Conservation (phyloP, 2,797 vertebrate genomes). For the Tokudaia tokunoshimensis region DNA sequence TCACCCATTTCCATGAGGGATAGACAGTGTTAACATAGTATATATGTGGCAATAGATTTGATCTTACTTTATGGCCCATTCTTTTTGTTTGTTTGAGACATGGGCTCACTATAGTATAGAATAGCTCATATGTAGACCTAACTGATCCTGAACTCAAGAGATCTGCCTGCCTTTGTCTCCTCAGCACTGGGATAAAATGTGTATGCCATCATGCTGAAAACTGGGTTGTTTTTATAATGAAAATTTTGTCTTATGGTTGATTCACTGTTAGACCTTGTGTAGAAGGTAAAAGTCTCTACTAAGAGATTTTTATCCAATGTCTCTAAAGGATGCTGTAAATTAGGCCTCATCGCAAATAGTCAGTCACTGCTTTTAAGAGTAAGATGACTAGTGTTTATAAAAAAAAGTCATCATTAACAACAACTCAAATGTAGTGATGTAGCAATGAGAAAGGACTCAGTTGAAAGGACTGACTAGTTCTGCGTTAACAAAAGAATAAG, state of each 20-base stretch:
- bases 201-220: neutral
- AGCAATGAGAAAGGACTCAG: slow-evolving; percentile 20
- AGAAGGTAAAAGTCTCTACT: slow-evolving; percentile 24
- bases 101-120: neutral
- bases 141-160: neutral
- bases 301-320: slow-evolving; percentile 40
- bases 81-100: neutral
- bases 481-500: slow-evolving; percentile 12
- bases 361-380: slow-evolving; percentile 30
- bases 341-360: slow-evolving; percentile 21
- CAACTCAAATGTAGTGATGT: neutral
- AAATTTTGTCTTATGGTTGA: neutral
- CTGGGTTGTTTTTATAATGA: neutral
- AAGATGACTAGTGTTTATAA: neutral
- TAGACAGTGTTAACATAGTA: rapidly evolving
- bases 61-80: neutral
- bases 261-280: neutral
- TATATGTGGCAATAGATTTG: neutral
- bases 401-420: neutral
- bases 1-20: neutral
- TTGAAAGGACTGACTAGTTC: neutral
- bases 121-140: neutral
- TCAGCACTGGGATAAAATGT: neutral
- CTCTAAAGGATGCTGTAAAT: slow-evolving; percentile 56
- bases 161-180: neutral